Base-by-base conservation (phyloP, 2,888 invertebrate species). In the Lasioglossum zephyrum region DNA sequence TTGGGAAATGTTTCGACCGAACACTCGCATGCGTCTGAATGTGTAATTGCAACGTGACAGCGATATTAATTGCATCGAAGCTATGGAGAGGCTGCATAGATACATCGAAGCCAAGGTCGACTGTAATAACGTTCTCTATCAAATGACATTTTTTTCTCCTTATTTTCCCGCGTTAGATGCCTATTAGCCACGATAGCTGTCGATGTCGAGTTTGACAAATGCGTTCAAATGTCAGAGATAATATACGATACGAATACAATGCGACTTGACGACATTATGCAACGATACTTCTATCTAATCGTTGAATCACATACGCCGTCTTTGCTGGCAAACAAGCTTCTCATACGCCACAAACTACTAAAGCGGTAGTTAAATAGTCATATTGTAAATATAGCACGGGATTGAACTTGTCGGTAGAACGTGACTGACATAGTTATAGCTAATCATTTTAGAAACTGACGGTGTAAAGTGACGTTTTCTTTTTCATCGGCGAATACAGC, bases 11-110 rank as follows among this genome's bases (percentile, higher is more conserved):
- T 79, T 73, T 77, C 70, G 80, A 79, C 76, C 79, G 63, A 87
- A 78, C 81, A 73, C 73, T 72, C 66, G 79, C 69, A 16, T 74
- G 60, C 79, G 77, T 63, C 76, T 87, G 85, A 88, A 85, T 85
- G 73, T 73, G 81, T 86, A 90, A 90, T 89, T 89, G 82, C 85
- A 70, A 85, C 87, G 85, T 84, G 90, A 87, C 89, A 79, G 84
- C 69, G 77, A 87, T 87, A 88, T 89, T 90, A 89, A 90, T 85
- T 74, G 82, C 80, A 41, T 4, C 39, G n/a, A 44, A 73, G 72
- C 73, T 77, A 82, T 53, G 16, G 57, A 76, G 31, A 76, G 41
- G 60, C 60, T 36, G 72, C 16, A 57, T 26, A 16, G 41, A 75
- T 26, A 74, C 44, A 76, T 57, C n/a, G 69, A 22, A 81, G 49